Percentiles rank a stretch among this genome's conserved stretches.
Conservation (phyloP, 2,113 vertebrate species). For the Microcebus murinus region DNA sequence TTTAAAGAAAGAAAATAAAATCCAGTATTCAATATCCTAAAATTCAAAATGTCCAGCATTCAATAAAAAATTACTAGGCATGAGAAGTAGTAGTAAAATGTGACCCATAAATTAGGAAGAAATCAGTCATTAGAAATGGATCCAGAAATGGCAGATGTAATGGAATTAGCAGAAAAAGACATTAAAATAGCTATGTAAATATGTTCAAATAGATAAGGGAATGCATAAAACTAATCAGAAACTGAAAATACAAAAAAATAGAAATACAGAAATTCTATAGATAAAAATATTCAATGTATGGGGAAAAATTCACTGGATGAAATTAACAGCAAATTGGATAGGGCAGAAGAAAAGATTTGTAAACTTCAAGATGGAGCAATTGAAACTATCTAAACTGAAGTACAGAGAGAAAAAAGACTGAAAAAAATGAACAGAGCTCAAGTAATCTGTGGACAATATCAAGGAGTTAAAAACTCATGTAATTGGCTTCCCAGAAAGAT, state of each 20-base stretch:
- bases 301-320: neutral
- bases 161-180: neutral
- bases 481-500: neutral
- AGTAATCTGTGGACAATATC: neutral
- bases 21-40: neutral
- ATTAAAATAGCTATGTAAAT: conserved; percentile 1
- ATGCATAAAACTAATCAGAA: neutral
- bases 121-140: neutral
- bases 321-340: neutral
- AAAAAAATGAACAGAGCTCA: neutral
- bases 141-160: neutral
- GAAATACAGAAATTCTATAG: neutral
- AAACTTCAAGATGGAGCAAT: neutral
- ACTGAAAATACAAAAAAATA: neutral
- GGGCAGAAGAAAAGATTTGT: neutral
- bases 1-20: neutral
- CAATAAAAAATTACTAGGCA: neutral
- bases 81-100: neutral
- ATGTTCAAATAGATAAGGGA: neutral
- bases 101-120: neutral
- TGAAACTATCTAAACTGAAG: conserved; percentile 6
- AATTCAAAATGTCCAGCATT: neutral
- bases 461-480: neutral
- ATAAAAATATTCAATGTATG: neutral
- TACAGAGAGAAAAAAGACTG: neutral